These are phyloP conservation scores for Bambusicola thoracicus DNA, from an alignment of 2,113 vertebrate genomes.

Conservation along the genomic window DNA sequence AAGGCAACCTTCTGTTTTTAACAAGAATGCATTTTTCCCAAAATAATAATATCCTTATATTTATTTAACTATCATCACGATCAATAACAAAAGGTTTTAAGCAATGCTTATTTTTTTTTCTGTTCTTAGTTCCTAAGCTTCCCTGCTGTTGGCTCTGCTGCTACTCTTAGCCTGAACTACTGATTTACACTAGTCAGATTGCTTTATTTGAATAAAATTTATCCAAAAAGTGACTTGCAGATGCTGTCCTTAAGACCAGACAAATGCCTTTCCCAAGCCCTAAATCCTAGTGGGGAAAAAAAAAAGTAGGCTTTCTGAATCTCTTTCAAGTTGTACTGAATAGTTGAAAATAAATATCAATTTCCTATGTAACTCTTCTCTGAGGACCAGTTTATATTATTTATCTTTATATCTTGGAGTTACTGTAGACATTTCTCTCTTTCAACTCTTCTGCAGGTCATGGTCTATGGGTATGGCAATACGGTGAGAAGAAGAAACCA, in stretches of 20 bases:
- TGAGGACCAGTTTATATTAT: background rate
- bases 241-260: background rate
- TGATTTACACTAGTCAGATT: background rate
- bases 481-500: slow-evolving; percentile 87
- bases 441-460: slow-evolving; percentile 82
- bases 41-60: background rate
- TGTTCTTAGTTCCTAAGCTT: background rate
- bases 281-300: background rate
- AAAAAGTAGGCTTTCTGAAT: background rate
- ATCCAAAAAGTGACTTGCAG: background rate
- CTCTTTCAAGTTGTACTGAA: background rate
- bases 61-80: background rate
- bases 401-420: background rate
- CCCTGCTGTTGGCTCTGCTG: background rate
- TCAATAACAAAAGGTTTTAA: background rate
- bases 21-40: background rate
- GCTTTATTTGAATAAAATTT: background rate
- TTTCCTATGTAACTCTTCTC: background rate
- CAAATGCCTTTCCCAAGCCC: background rate
- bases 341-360: background rate
- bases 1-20: background rate
- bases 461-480: slow-evolving; percentile 91
- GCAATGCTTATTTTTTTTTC: background rate
- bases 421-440: slow-evolving; percentile 28
- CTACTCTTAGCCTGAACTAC: background rate